Base-by-base conservation (phyloP, 1,140 invertebrate species). In the Holotrichia oblita region DNA sequence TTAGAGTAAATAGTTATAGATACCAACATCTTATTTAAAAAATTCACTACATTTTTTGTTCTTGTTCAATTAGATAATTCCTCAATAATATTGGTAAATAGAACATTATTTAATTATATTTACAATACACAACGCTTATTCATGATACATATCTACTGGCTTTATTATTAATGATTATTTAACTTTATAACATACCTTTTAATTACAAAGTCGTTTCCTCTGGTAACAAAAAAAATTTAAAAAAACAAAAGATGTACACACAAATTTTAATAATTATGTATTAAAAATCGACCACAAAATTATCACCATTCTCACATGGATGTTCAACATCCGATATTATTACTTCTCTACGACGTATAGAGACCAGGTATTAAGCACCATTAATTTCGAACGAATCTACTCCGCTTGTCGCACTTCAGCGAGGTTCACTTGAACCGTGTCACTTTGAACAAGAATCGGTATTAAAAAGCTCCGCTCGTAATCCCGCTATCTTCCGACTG, bases 191-290 rank as follows among this genome's bases (percentile, higher is more conserved):
- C 48, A 17, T 55, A 55, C 48, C 48, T 55, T 55, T 55, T 55
- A 55, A 55, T n/a, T 7, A 17, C 17, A 55, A n/a, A 55, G 17
- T n/a, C 6, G 14, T 55, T 14, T 55, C 14, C 48, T 6, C 48
- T 17, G 48, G 48, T 55, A 55, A 55, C 48, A 55, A 6, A 55
- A 55, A 55, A 55, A n/a, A n/a, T n/a, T n/a, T n/a, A n/a, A n/a
- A 55, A 17, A 34, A 2, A 34, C 27, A 34, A 34, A 17, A 48
- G n/a, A n/a, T n/a, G n/a, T 14, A 55, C 48, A 17, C 48, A 55
- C 48, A 17, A 55, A n/a, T 55, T 48, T 55, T 55, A 17, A 55
- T 55, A 6, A 55, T 55, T 55, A 55, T 14, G 48, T 55, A n/a
- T 55, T 34, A 34, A 34, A 34, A 34, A 34, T 55, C 14, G 48